These are phyloP conservation scores for Brachypterus glaber DNA, from an alignment of 2,888 invertebrate genomes.

Conservation along the genomic window DNA sequence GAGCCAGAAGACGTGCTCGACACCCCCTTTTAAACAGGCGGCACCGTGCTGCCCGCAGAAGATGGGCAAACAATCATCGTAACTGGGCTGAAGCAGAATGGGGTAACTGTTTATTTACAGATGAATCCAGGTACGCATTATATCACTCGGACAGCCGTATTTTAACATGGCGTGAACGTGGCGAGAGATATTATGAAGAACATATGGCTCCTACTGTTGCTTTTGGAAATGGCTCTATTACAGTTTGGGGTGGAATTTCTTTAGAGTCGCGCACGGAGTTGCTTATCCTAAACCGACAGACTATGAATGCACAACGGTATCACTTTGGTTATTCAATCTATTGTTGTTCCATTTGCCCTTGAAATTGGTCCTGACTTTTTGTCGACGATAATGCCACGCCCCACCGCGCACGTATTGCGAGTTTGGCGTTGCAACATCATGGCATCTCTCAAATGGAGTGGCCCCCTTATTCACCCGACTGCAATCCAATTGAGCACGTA, in stretches of 20 bases:
- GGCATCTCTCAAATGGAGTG: too few relatives aligned
- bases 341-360: too few relatives aligned
- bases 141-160: background rate
- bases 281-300: background rate
- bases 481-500: background rate
- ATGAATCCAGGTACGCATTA: background rate
- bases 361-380: background rate
- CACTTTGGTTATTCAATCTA: background rate
- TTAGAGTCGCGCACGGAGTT: too few relatives aligned
- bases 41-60: background rate
- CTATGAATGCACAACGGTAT: background rate
- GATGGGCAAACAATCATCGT: background rate
- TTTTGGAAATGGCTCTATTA: background rate
- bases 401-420: background rate
- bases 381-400: background rate
- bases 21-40: background rate
- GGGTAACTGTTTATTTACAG: background rate
- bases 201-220: background rate
- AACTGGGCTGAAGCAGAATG: background rate
- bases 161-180: background rate
- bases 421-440: too few relatives aligned
- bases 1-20: background rate
- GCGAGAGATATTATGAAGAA: background rate
- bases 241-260: background rate
- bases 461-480: too few relatives aligned